These are phyloP conservation scores for Euthynnus affinis DNA, from an alignment of 2,797 vertebrate genomes.

Conservation along the genomic window DNA sequence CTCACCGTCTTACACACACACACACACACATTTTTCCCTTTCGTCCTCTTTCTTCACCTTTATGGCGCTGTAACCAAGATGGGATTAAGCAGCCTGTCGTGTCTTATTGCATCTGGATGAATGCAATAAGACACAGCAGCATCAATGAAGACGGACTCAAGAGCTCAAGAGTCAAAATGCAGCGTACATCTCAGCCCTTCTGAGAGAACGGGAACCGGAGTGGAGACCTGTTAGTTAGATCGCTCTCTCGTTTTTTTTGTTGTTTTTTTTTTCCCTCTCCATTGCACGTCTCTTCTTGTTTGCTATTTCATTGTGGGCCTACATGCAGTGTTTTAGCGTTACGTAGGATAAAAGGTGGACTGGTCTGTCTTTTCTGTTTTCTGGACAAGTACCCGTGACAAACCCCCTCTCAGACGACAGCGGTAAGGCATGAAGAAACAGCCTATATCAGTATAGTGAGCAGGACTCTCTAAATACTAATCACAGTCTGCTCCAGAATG, in stretches of 20 bases:
- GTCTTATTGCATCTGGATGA: constrained; percentile 60
- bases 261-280: constrained; percentile 27
- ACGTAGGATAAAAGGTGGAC: constrained; percentile 26
- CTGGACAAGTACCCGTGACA: constrained; percentile 40
- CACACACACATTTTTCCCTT: constrained; percentile 69
- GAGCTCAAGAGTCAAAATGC: constrained; percentile 58
- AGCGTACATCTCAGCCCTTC: constrained; percentile 53
- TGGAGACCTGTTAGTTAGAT: constrained; percentile 75
- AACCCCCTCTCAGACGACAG: constrained; percentile 14
- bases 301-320: constrained; percentile 57
- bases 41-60: constrained; percentile 78
- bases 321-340: constrained; percentile 22
- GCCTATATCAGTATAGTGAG: constrained; percentile 35
- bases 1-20: constrained; percentile 78
- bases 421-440: constrained; percentile 39
- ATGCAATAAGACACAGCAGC: constrained; percentile 48
- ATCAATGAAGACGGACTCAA: constrained; percentile 31
- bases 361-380: constrained; percentile 29
- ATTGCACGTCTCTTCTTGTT: constrained; percentile 44
- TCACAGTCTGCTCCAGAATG: constrained; percentile 47
- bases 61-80: constrained; percentile 68
- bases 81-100: constrained; percentile 72
- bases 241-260: constrained; percentile 6
- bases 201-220: constrained; percentile 61
- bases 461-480: constrained; percentile 42